Percentiles rank a stretch among this genome's conserved stretches.
Conservation (phyloP, 2,797 vertebrate species). For the Rousettus madagascariensis region DNA sequence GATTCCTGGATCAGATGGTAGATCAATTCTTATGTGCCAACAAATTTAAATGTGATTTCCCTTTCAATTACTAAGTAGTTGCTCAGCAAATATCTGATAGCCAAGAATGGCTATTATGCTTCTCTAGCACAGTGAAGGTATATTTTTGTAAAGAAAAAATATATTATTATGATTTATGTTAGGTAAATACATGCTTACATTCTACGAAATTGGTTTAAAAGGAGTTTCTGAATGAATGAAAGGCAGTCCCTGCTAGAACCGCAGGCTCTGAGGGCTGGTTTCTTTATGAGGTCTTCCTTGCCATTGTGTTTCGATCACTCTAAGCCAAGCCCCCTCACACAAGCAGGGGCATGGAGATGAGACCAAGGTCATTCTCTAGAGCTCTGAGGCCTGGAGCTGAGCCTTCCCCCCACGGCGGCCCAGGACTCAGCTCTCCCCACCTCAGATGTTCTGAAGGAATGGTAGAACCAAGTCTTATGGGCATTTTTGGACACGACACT, state of each 20-base stretch:
- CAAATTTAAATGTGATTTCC: background rate
- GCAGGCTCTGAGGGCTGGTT: background rate
- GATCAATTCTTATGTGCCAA: background rate
- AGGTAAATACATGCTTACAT: background rate
- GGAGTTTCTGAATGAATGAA: background rate
- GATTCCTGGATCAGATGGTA: too few relatives aligned
- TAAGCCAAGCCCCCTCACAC: background rate
- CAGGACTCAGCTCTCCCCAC: background rate
- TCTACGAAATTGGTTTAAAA: background rate
- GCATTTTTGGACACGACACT: background rate
- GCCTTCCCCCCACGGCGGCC: background rate
- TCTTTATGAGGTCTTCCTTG: background rate
- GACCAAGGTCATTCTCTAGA: background rate
- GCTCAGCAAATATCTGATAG: conserved; percentile 30
- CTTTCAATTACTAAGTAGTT: conserved; percentile 18
- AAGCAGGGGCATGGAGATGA: background rate
- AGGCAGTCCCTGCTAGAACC: background rate
- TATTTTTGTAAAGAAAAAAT: background rate
- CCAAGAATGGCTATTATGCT: background rate
- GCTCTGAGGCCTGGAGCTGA: background rate
- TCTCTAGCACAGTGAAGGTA: background rate
- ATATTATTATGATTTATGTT: background rate
- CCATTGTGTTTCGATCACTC: background rate
- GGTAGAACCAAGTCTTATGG: background rate
- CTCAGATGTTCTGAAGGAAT: background rate